A percentile compares a stretch with the other conserved stretches of the same genome.
phyloP scores from a whole-genome alignment of 2,797 vertebrate genomes.

The Smutsia temminckii region DNA sequence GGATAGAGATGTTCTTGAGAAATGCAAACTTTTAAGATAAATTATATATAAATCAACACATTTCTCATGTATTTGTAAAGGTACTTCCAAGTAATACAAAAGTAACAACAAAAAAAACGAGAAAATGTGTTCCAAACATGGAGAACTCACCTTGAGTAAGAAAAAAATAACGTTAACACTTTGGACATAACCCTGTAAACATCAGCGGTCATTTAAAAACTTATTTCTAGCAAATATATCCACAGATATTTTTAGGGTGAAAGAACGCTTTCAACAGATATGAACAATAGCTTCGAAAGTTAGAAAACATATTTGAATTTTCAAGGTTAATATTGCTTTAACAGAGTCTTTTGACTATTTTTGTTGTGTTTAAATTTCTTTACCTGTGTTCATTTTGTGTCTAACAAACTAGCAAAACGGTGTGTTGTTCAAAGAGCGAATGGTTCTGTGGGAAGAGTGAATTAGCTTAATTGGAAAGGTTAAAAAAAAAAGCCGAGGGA shows the following conservation, averaged over 20 bases:
- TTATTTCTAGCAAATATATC: slow-evolving; percentile 43
- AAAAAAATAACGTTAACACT: slow-evolving; percentile 39
- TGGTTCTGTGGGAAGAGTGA: background rate
- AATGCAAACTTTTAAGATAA: slow-evolving; percentile 37
- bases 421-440: background rate
- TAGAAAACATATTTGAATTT: background rate
- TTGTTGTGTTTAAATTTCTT: slow-evolving; percentile 44
- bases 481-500: background rate
- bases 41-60: background rate
- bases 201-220: slow-evolving; percentile 26
- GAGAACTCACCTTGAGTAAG: slow-evolving; percentile 32
- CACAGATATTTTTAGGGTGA: background rate
- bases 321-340: slow-evolving; percentile 28
- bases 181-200: slow-evolving; percentile 12
- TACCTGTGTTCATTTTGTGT: slow-evolving; percentile 25
- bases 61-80: slow-evolving; percentile 52
- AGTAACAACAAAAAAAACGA: slow-evolving; percentile 4
- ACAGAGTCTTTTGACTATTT: background rate
- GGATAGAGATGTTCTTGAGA: slow-evolving; percentile 26
- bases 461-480: background rate
- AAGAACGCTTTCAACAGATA: slow-evolving; percentile 39
- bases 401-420: slow-evolving; percentile 36
- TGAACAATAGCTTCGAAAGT: background rate
- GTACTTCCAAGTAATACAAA: slow-evolving; percentile 7
- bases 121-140: background rate